phyloP scores from a whole-genome alignment of 2,888 invertebrate genomes.

The Erebia palarica region DNA sequence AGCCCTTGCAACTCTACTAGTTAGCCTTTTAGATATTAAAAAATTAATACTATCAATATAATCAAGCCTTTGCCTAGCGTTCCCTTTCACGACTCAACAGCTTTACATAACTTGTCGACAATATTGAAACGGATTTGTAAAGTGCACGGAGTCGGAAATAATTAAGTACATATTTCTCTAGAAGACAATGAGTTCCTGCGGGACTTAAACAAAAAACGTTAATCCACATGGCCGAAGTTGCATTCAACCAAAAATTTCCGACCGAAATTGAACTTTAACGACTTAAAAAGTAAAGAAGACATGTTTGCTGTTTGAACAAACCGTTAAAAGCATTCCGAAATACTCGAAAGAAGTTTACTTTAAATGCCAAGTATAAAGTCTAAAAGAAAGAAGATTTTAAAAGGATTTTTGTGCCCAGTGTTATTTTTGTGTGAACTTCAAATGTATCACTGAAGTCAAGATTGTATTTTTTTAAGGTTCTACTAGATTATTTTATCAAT shows the following conservation, averaged over 20 bases:
- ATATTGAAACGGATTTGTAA: too few species aligned
- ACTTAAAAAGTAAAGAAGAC: conserved; percentile 34
- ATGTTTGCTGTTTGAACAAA: conserved; percentile 34
- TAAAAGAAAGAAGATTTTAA: conserved; percentile 21
- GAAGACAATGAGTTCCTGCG: not conserved
- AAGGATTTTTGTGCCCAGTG: conserved; percentile 19
- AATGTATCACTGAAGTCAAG: not conserved
- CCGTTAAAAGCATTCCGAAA: conserved; percentile 33
- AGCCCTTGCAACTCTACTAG: too few species aligned
- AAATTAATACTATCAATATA: too few species aligned
- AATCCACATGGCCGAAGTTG: not conserved
- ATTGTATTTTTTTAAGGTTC: too few species aligned
- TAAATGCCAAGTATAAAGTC: conserved; percentile 29
- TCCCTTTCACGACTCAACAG: too few species aligned
- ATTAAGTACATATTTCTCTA: not conserved
- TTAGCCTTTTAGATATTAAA: too few species aligned
- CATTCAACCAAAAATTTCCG: not conserved
- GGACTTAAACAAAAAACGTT: too few species aligned
- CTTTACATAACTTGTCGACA: too few species aligned
- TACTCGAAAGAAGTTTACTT: conserved; percentile 27
- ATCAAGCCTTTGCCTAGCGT: too few species aligned
- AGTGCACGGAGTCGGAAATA: too few species aligned
- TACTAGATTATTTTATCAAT: too few species aligned
- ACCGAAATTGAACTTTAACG: conserved; percentile 29
- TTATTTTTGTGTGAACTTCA: too few species aligned